Conservation (phyloP, 2,888 invertebrate species). For the Euplagia quadripunctaria region DNA sequence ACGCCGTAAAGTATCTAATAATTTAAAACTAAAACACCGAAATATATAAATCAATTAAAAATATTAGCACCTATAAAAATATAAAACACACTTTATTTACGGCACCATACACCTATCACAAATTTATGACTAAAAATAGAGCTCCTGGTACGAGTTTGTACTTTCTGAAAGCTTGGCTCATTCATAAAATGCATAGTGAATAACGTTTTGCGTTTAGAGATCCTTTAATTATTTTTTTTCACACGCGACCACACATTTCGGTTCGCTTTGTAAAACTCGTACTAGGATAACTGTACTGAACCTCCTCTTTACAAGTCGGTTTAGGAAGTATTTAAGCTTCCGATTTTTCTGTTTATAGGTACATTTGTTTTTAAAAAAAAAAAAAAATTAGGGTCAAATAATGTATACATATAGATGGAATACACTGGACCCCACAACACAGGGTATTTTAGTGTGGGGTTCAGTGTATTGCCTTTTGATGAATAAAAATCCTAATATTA, state of each 20-base stretch:
- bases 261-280: neutral
- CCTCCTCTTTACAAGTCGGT: neutral
- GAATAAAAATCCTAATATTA: neutral
- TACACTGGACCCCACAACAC: neutral
- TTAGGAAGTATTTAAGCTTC: neutral
- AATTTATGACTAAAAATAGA: constrained; percentile 29
- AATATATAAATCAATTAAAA: constrained; percentile 32
- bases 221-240: neutral
- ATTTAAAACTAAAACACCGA: constrained; percentile 38
- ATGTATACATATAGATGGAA: no score
- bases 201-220: neutral
- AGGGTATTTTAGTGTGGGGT: neutral
- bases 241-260: neutral
- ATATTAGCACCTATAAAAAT: constrained; percentile 51
- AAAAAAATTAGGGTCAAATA: no score
- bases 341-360: neutral
- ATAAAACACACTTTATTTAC: constrained; percentile 36
- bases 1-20: neutral
- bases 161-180: neutral
- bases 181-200: neutral
- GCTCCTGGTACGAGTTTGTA: neutral
- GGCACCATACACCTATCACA: constrained; percentile 47
- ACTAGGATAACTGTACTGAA: neutral
- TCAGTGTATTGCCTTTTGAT: neutral
- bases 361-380: no score